A percentile compares a stretch with the other conserved stretches of the same genome.
phyloP scores from a whole-genome alignment of 53 echinoderm and acorn worm genomes.

The Arbacia lixula region DNA sequence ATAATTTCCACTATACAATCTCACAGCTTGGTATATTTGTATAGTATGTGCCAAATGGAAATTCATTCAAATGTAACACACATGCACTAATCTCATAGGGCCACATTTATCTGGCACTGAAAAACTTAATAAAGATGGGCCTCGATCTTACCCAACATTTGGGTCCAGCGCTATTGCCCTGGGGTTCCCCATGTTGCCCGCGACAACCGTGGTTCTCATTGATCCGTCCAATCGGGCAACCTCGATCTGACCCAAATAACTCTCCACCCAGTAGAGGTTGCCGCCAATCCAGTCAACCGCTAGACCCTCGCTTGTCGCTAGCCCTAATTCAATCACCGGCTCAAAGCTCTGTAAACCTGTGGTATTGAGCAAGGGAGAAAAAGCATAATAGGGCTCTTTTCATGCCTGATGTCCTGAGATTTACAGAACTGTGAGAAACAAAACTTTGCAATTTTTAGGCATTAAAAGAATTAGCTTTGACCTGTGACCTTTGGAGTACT shows the following conservation, averaged over 20 bases:
- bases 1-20: too few relatives aligned
- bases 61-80: too few relatives aligned
- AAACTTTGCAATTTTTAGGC: too few relatives aligned
- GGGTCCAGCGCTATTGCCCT: constrained; percentile 92
- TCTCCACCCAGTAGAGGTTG: constrained; percentile 98
- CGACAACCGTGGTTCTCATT: constrained; percentile 85
- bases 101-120: too few relatives aligned
- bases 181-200: constrained; percentile 88
- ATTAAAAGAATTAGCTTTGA: too few relatives aligned
- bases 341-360: constrained; percentile 74
- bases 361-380: neutral
- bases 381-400: neutral
- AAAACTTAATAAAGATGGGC: too few relatives aligned
- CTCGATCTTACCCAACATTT: constrained; percentile 74
- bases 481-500: too few relatives aligned
- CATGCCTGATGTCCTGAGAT: neutral
- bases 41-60: too few relatives aligned
- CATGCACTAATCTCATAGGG: too few relatives aligned
- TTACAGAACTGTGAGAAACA: too few relatives aligned
- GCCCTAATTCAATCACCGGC: constrained; percentile 76
- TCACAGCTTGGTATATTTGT: too few relatives aligned
- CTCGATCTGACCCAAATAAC: constrained; percentile 94
- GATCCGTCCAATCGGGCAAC: constrained; percentile 77
- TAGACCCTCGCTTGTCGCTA: constrained; percentile 89
- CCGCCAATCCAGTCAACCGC: constrained; percentile 96